These are phyloP conservation scores for Chiroxiphia lanceolata DNA, from an alignment of 2,797 vertebrate species.

Conservation along the genomic window DNA sequence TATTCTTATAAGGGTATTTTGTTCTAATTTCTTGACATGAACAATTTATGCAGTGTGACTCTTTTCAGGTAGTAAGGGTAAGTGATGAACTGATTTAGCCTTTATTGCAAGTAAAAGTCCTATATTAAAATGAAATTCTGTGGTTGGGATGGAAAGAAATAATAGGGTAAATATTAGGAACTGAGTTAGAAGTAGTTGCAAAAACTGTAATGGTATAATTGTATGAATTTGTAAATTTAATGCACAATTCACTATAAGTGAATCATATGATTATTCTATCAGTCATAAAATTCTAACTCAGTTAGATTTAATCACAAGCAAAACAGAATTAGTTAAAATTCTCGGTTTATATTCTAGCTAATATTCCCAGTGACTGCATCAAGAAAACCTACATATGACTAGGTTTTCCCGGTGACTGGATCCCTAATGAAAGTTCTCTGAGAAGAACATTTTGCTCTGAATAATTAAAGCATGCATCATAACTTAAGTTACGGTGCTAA, in stretches of 20 bases:
- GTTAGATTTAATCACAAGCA: not conserved
- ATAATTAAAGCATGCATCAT: slow-evolving; percentile 60
- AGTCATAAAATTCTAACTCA: not conserved
- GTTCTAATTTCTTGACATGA: not conserved
- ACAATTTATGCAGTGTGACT: not conserved
- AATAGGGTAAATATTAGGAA: not conserved
- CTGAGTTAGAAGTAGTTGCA: not conserved
- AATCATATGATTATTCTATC: not conserved
- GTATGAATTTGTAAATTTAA: not conserved
- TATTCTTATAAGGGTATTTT: not conserved
- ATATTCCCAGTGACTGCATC: not conserved
- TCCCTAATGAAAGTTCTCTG: slow-evolving; percentile 20
- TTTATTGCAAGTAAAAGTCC: not conserved
- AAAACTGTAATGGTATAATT: not conserved
- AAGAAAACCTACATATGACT: not conserved
- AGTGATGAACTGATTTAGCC: not conserved
- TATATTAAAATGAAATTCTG: not conserved
- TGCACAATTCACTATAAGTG: not conserved
- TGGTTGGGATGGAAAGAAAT: not conserved
- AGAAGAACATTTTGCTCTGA: slow-evolving; percentile 29
- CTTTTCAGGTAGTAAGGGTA: not conserved
- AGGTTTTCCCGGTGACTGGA: not conserved
- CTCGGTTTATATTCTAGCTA: not conserved
- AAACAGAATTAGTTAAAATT: not conserved
- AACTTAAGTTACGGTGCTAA: slow-evolving; percentile 54